A percentile compares a stretch with the other conserved stretches of the same genome.
These are phyloP conservation scores for Zootoca vivipara DNA, from an alignment of 2,113 vertebrate genomes.

Conservation along the genomic window DNA sequence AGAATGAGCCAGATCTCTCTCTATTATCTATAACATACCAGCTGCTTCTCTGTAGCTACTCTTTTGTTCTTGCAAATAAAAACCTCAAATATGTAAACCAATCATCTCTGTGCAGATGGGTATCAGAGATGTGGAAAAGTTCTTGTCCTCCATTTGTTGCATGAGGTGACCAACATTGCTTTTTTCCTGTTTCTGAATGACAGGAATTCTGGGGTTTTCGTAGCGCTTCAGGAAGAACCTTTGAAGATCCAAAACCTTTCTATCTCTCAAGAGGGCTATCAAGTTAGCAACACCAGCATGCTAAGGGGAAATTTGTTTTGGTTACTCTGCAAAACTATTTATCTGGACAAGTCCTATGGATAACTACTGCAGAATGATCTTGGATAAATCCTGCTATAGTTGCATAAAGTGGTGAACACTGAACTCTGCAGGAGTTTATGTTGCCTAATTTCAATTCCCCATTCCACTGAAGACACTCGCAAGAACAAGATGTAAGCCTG, in stretches of 20 bases:
- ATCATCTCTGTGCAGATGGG: background rate
- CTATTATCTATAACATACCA: slow-evolving; percentile 10
- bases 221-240: background rate
- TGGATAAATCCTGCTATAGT: background rate
- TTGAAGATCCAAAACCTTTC: background rate
- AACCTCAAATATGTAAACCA: slow-evolving; percentile 28
- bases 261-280: background rate
- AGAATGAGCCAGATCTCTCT: background rate
- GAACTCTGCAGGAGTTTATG: background rate
- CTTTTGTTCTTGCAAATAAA: slow-evolving; percentile 29
- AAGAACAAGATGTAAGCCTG: background rate
- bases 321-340: background rate
- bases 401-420: background rate
- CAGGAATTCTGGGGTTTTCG: background rate
- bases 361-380: background rate
- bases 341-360: too few relatives aligned
- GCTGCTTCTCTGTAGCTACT: background rate
- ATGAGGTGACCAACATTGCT: background rate
- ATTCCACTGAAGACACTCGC: background rate
- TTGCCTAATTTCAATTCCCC: background rate
- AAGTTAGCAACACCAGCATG: background rate
- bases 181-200: background rate
- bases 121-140: slow-evolving; percentile 17
- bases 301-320: background rate
- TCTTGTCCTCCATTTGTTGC: slow-evolving; percentile 10